Percentiles rank a stretch among this genome's conserved stretches.
phyloP scores from a whole-genome alignment of 2,888 invertebrate species.

The Netelia fuscicornis region DNA sequence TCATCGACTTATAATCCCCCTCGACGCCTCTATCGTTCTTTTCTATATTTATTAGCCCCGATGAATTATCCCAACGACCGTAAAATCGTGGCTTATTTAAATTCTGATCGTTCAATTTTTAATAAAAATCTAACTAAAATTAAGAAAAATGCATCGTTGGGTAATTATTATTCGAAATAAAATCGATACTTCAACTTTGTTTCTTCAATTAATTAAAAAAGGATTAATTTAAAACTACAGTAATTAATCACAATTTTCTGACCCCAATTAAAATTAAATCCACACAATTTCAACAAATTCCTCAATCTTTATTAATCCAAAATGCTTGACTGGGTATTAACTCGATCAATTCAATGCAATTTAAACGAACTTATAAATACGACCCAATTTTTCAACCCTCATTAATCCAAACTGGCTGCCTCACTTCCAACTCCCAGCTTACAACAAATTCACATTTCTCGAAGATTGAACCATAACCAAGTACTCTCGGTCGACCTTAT shows the following conservation, averaged over 20 bases:
- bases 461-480: background rate
- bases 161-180: background rate
- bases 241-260: too few species aligned
- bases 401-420: background rate
- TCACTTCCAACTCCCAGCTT: background rate
- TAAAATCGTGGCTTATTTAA: background rate
- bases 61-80: constrained; percentile 8
- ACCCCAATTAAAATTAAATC: background rate
- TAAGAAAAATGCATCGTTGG: background rate
- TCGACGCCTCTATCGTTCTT: background rate
- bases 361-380: background rate
- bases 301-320: background rate
- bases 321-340: background rate
- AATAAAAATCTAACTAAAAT: background rate
- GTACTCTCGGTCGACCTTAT: background rate
- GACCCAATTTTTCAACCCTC: background rate
- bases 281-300: background rate
- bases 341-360: background rate
- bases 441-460: background rate
- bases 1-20: constrained; percentile 37
- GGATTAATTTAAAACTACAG: too few species aligned
- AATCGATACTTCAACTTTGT: background rate
- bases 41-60: background rate
- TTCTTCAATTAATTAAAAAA: too few species aligned
- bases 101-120: background rate